phyloP scores from a whole-genome alignment of 2,888 invertebrate genomes.

The Harmothoe impar region DNA sequence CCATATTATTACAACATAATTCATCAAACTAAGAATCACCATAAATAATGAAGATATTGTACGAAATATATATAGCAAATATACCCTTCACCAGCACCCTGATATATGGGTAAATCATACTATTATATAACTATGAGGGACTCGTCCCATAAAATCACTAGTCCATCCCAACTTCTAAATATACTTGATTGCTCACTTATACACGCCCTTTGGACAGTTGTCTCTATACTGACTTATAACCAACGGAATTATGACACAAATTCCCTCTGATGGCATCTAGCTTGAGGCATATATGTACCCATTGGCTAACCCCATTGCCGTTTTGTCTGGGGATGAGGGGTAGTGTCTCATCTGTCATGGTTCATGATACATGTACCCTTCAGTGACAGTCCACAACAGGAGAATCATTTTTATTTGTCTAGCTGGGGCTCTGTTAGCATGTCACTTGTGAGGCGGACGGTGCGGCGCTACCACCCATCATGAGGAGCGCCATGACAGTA shows the following conservation, averaged over 20 bases:
- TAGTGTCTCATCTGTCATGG: conserved; percentile 9
- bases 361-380: conserved; percentile 31
- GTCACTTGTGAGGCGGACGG: conserved; percentile 43
- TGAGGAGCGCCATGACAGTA: background rate
- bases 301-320: background rate
- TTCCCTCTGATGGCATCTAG: background rate
- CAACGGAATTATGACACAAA: background rate
- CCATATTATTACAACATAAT: too few species aligned
- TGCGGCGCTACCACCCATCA: conserved; percentile 47
- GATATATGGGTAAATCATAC: too few species aligned
- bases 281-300: background rate
- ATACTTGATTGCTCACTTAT: conserved; percentile 16
- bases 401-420: conserved; percentile 20
- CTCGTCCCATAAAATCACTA: background rate
- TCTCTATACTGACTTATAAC: background rate
- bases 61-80: too few species aligned
- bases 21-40: too few species aligned
- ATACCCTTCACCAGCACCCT: too few species aligned
- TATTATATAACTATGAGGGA: background rate
- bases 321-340: conserved; percentile 38
- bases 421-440: conserved; percentile 50
- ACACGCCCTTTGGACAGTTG: background rate
- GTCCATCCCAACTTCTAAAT: background rate
- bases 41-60: too few species aligned
- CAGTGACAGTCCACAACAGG: conserved; percentile 31